Base-by-base conservation (phyloP, 2,113 vertebrate genomes). In the Saguinus midas region DNA sequence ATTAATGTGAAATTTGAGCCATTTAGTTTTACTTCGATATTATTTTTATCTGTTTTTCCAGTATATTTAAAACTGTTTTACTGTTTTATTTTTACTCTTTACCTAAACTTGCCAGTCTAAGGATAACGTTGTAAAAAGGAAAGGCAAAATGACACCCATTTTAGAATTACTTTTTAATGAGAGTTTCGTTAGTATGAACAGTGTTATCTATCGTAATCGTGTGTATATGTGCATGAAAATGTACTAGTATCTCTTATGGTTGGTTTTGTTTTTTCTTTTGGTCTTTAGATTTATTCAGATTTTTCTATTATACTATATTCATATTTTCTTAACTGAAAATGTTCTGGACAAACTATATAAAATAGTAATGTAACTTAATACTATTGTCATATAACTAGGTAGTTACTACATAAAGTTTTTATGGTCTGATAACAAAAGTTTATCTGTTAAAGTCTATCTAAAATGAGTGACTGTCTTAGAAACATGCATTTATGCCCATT, bases 391-490 rank as follows among this genome's bases (percentile, higher is more conserved):
- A 76, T 87, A 92, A 75, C 68, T 76, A 58, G 70, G 29, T 92
- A 82, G 32, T 90, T 70, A 94, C 58, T 94, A 61, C 78, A 61
- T 87, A n/a, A 83, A 73, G 80, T 20, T 95, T 97, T 98, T 98
- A 97, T 97, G 91, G 90, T 93, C 43, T 95, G 35, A 27, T 84
- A 78, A 79, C 61, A 75, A 25, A 91, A 90, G 52, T 95, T 98
- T 97, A 96, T 97, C 96, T 86, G 89, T 84, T 97, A 91, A 97
- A 97, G 95, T 97, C 92, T 96, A 96, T 72, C 29, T 68, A 23
- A 88, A 92, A 45, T 68, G 35, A 40, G 25, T 84, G 11, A 37
- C 57, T 68, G 48, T 76, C 43, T n/a, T n/a, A 85, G 88, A 48
- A 92, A 43, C 64, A n/a, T 4, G 32, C 70, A 96, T 10, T 91